Evolutionary conservation across 2,113 vertebrate species (phyloP).

Genomic region (Sinocyclocheilus anophthalmus): DNA sequence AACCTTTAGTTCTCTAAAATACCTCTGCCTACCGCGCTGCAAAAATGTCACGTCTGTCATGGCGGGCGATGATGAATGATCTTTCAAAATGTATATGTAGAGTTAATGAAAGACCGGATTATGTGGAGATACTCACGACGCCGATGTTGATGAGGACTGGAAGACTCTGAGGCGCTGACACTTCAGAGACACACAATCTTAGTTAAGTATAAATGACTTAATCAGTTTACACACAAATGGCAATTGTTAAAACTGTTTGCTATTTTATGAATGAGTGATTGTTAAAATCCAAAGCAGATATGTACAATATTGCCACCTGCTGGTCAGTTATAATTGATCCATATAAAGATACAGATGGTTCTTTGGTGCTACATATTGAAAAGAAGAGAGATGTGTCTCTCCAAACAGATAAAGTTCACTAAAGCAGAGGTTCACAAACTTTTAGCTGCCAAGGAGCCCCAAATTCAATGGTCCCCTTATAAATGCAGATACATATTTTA

Average conservation of each 20-base stretch:
- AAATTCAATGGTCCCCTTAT: not conserved
- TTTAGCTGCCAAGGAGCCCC: not conserved
- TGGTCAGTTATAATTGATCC: conserved; percentile 38
- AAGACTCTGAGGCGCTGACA: not conserved
- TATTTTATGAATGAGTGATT: not conserved
- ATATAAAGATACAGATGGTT: not conserved
- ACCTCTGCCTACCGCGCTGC: conserved; percentile 56
- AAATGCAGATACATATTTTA: not conserved
- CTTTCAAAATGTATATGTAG: conserved; percentile 67
- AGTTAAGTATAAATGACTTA: not conserved
- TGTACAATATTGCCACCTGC: conserved; percentile 63
- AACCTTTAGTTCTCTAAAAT: conserved; percentile 29
- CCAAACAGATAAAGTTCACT: not conserved
- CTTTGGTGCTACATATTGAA: not conserved
- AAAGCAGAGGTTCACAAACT: not conserved
- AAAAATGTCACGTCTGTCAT: conserved; percentile 56
- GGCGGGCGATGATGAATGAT: conserved; percentile 59
- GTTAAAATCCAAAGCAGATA: not conserved
- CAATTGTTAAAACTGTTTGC: not conserved
- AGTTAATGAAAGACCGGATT: conserved; percentile 43
- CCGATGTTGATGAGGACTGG: not conserved
- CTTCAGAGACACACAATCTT: not conserved
- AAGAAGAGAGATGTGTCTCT: not conserved
- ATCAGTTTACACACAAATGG: not conserved
- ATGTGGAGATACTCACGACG: conserved; percentile 16